Conservation (phyloP, 2,888 invertebrate species). For the Tyria jacobaeae region DNA sequence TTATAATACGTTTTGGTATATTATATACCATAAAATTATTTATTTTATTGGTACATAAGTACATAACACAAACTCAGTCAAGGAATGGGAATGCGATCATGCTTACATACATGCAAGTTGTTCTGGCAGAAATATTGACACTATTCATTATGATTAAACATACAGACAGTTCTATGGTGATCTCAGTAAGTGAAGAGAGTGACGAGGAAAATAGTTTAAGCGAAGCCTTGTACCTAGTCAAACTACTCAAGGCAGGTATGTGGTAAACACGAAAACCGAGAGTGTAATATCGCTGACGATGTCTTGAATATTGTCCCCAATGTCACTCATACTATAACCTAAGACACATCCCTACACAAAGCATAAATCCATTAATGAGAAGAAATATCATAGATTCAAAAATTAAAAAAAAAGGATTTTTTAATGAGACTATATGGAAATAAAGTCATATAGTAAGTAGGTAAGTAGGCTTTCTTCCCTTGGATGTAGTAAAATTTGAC, state of each 20-base stretch:
- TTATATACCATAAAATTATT: background rate
- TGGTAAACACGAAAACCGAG: background rate
- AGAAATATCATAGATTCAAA: no score
- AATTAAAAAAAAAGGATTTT: no score
- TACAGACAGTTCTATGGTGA: background rate
- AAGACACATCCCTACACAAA: no score
- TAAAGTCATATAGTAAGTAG: no score
- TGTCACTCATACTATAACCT: no score
- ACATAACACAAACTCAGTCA: background rate
- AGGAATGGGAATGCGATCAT: background rate
- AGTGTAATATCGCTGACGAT: no score
- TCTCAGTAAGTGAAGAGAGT: constrained; percentile 23
- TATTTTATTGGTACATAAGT: constrained; percentile 1
- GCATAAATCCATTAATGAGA: no score
- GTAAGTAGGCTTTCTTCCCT: no score
- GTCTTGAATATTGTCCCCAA: no score
- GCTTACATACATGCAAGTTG: background rate
- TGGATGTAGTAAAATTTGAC: no score
- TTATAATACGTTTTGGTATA: background rate
- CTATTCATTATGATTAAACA: background rate
- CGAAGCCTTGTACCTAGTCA: constrained; percentile 62
- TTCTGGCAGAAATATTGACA: constrained; percentile 9
- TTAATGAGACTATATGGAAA: no score
- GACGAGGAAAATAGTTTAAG: constrained; percentile 56
- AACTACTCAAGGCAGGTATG: constrained; percentile 62